Evolutionary conservation across 2,797 vertebrate genomes (phyloP), one percentile per base, ranked within the genome.

Genomic region (Cyclopterus lumpus): DNA sequence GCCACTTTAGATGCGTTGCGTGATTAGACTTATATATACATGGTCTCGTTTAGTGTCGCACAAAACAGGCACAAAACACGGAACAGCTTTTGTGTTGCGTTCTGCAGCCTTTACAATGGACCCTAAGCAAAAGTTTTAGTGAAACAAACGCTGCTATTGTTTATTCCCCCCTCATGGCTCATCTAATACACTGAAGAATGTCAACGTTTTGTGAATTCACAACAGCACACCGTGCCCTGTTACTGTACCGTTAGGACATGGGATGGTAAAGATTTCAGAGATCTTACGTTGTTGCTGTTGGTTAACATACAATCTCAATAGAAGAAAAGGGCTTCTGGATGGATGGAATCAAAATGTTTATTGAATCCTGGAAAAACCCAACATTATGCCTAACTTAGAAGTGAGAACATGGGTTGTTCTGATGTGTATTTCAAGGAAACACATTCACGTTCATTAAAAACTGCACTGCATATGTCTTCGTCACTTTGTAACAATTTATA

Each of bases 11-110:
- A 95, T 95, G 93, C 84, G 89, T 88, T 92, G 88, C 74, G 75
- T 68, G 94, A 95, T 95, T 94, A 93, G 82, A 79, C 71, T 80
- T 88, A 87, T 77, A 88, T 90, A 89, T 90, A 91, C 85, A 92
- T 89, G 69, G 67, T 82, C 81, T 86, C 67, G 76, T 87, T 91
- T 93, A 83, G 80, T 83, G 89, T 90, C 36, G 57, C 62, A 78
- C 81, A 92, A 81, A 85, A 87, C 79, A 84, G 79, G 83, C 90
- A 95, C 94, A 95, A 94, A 94, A 89, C 91, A 93, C 90, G 92
- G 94, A 95, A 94, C 91, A 91, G 92, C 92, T 92, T 94, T 95
- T 93, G 91, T 95, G 87, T 87, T 90, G 66, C 68, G 59, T 85
- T 84, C 73, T 83, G 73, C 75, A 79, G 80, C 67, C 53, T 82